Conservation (phyloP, 2,888 invertebrate genomes). For the Melanophora roralis region DNA sequence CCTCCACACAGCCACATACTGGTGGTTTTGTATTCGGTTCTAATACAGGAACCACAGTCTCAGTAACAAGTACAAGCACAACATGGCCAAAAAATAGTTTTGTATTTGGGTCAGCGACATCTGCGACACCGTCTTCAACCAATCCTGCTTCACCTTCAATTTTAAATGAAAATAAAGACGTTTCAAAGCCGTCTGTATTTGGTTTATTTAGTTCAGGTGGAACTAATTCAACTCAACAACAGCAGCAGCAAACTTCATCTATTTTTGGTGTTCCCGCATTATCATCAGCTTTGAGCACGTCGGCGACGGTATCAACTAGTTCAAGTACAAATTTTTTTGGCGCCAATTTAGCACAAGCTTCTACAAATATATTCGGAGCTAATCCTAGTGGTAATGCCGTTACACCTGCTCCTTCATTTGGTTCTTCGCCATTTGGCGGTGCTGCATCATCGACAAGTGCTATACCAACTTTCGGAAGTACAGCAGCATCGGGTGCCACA, state of each 20-base stretch:
- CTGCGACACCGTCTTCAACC: conserved; percentile 27
- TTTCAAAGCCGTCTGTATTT: conserved; percentile 61
- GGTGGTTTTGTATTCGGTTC: conserved; percentile 57
- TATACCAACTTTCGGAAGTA: conserved; percentile 63
- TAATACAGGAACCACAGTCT: conserved; percentile 14
- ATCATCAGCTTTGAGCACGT: conserved; percentile 51
- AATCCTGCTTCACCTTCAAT: conserved; percentile 1
- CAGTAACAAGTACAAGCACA: conserved; percentile 40
- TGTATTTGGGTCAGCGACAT: conserved; percentile 59
- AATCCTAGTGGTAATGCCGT: conserved; percentile 61
- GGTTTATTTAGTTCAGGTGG: conserved; percentile 57
- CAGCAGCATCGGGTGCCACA: conserved; percentile 60
- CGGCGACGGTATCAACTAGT: conserved; percentile 40
- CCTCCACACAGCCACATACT: conserved; percentile 30
- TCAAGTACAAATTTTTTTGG: conserved; percentile 54
- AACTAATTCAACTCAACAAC: conserved; percentile 41
- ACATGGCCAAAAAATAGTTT: conserved; percentile 64
- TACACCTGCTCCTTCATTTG: conserved; percentile 63
- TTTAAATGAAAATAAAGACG: conserved; percentile 51
- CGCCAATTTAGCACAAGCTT: conserved; percentile 45
- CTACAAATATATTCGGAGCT: conserved; percentile 59
- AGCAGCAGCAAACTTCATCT: conserved; percentile 56
- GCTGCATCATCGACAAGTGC: conserved; percentile 56
- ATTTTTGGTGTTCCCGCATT: conserved; percentile 64
- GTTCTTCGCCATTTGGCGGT: conserved; percentile 62